These are phyloP conservation scores for Lordiphosa clarofinis DNA, from an alignment of 1,140 invertebrate genomes.

Conservation along the genomic window DNA sequence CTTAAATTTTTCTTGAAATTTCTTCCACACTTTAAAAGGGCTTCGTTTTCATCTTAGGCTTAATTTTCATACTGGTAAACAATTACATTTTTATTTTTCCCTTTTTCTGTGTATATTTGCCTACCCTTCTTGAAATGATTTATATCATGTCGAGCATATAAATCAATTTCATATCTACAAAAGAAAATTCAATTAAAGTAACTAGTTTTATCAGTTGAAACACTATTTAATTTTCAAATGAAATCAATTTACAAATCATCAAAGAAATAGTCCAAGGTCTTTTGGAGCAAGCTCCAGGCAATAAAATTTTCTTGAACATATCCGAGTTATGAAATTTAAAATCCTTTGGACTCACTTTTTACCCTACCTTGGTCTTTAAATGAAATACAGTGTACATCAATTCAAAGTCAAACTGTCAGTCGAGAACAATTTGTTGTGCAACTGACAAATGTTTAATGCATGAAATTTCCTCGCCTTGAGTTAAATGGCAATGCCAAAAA, in stretches of 20 bases:
- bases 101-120: slow-evolving; percentile 3
- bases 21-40: not conserved
- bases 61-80: slow-evolving; percentile 1
- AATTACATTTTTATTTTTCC: not conserved
- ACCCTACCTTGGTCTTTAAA: not conserved
- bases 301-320: not conserved
- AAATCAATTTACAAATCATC: slow-evolving; percentile 4
- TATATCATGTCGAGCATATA: slow-evolving; percentile 31
- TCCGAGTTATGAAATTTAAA: slow-evolving; percentile 2
- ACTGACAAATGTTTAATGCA: slow-evolving; percentile 12
- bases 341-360: not conserved
- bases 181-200: slow-evolving; percentile 5
- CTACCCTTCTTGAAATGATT: slow-evolving; percentile 17
- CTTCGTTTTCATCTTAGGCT: not conserved
- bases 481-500: not conserved
- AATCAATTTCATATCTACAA: slow-evolving; percentile 41
- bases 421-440: slow-evolving; percentile 1
- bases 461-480: slow-evolving; percentile 9
- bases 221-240: slow-evolving; percentile 3
- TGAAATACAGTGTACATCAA: too few species aligned
- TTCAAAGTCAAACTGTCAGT: too few species aligned
- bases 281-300: not conserved
- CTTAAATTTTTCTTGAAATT: not conserved
- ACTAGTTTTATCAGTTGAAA: not conserved
- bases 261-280: not conserved